Evolutionary conservation across 1,140 invertebrate species (phyloP), one percentile per base, ranked within the genome.

Genomic region (Bombus sibiricus): DNA sequence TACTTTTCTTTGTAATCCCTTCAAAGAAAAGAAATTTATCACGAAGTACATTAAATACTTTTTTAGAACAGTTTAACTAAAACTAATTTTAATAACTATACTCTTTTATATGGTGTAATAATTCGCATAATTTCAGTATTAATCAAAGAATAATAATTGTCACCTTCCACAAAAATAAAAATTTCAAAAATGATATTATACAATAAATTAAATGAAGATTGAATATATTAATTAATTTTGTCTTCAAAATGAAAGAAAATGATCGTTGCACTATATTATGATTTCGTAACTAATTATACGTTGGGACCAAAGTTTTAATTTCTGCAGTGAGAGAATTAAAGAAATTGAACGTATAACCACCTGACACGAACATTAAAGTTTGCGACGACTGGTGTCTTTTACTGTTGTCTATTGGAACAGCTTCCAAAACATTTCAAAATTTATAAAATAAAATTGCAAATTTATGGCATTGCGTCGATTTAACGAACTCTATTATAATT

Each of bases 391-490:
- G 13, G 43, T 77, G 22, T 69, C 69, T 15, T 32, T 71, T 34
- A 68, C 69, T 9, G 6, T 78, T 8, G 41, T 37, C 10, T 57
- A 69, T 47, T 53, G 47, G 22, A 75, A 53, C 34, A 66, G 47
- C 74, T 83, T 78, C 37, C 74, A 68, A 64, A 84, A 53, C 43
- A 85, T 81, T 66, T 32, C 25, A 39, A 86, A 47, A 43, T 62
- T 41, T 81, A 28, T n/a, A 13, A 78, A 76, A 43, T 73, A 76
- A 86, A 84, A 74, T 47, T 64, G 22, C 69, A 37, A 82, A 75
- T 78, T 84, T 75, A 89, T 68, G 82, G 85, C 77, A 81, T 89
- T 81, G 89, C 89, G 87, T 89, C 87, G 88, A 90, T 90, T 89
- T 87, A 64, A 82, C 73, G 81, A 87, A 89, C 85, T 84, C 47